Evolutionary conservation across 2,113 vertebrate species (phyloP).

Genomic region (Lagopus muta): DNA sequence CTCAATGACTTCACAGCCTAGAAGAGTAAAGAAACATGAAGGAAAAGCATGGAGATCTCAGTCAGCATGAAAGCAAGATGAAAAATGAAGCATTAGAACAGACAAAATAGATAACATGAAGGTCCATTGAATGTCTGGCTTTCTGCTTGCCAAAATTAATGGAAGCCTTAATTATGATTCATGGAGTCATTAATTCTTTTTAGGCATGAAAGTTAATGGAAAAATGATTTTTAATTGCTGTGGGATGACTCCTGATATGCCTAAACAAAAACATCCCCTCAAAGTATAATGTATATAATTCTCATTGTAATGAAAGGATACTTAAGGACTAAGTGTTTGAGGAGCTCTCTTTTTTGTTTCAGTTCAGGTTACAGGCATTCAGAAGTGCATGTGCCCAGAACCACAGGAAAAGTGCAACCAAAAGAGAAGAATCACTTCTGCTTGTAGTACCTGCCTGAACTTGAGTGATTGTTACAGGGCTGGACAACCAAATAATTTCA

Average conservation of each 20-base stretch:
- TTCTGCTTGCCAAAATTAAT: slow-evolving; percentile 64
- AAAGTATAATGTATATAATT: slow-evolving; percentile 48
- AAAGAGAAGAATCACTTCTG: background rate
- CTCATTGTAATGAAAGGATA: background rate
- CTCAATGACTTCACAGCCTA: background rate
- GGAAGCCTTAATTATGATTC: slow-evolving; percentile 77
- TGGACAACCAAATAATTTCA: background rate
- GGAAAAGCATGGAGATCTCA: slow-evolving; percentile 10
- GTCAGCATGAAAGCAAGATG: slow-evolving; percentile 37
- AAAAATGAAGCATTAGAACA: slow-evolving; percentile 60
- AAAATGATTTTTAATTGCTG: slow-evolving; percentile 79
- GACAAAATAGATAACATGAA: slow-evolving; percentile 54
- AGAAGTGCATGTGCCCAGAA: background rate
- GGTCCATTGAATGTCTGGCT: slow-evolving; percentile 47
- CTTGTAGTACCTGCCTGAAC: background rate
- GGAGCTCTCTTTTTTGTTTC: background rate
- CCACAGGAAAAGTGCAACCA: background rate
- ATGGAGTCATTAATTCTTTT: slow-evolving; percentile 74
- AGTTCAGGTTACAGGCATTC: background rate
- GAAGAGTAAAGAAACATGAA: slow-evolving; percentile 13
- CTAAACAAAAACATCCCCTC: slow-evolving; percentile 70
- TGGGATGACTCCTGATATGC: slow-evolving; percentile 66
- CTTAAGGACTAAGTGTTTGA: slow-evolving; percentile 10
- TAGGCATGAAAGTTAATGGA: slow-evolving; percentile 74
- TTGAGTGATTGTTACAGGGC: background rate